Percentiles rank a stretch among this genome's conserved stretches.
phyloP scores from a whole-genome alignment of 2,888 invertebrate species.

The Thumatha senex region DNA sequence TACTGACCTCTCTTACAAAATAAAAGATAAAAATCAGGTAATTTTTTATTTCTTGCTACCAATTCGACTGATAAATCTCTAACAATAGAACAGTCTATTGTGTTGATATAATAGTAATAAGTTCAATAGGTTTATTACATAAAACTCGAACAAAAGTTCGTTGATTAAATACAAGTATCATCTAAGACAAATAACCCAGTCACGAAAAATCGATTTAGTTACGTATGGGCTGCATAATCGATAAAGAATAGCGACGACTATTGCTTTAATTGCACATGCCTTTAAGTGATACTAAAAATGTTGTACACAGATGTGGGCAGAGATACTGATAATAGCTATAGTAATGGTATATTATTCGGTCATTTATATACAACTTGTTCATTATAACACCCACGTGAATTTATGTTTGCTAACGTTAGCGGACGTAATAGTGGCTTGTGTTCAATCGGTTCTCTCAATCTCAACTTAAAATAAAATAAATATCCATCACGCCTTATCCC shows the following conservation, averaged over 20 bases:
- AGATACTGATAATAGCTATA: slow-evolving; percentile 26
- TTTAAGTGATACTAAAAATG: slow-evolving; percentile 24
- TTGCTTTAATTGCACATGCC: slow-evolving; percentile 32
- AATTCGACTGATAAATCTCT: background rate
- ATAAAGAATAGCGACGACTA: slow-evolving; percentile 24
- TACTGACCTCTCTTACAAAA: background rate
- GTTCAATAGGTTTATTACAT: slow-evolving; percentile 3
- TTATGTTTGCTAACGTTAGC: slow-evolving; percentile 1
- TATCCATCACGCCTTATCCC: no score
- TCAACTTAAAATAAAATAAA: no score
- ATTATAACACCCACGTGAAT: slow-evolving; percentile 5
- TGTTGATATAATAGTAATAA: slow-evolving; percentile 3
- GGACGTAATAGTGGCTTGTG: background rate
- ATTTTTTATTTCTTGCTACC: background rate
- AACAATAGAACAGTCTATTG: slow-evolving; percentile 1
- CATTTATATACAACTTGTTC: slow-evolving; percentile 13
- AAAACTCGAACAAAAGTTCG: background rate
- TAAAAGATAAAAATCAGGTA: background rate
- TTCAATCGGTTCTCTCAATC: no score
- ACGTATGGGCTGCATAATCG: slow-evolving; percentile 42
- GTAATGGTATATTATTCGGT: slow-evolving; percentile 7
- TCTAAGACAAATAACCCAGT: slow-evolving; percentile 27
- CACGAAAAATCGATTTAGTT: slow-evolving; percentile 52
- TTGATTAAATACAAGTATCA: slow-evolving; percentile 24
- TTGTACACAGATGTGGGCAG: slow-evolving; percentile 31